These are phyloP conservation scores for Pygoscelis antarcticus DNA, from an alignment of 2,113 vertebrate genomes.

Conservation along the genomic window DNA sequence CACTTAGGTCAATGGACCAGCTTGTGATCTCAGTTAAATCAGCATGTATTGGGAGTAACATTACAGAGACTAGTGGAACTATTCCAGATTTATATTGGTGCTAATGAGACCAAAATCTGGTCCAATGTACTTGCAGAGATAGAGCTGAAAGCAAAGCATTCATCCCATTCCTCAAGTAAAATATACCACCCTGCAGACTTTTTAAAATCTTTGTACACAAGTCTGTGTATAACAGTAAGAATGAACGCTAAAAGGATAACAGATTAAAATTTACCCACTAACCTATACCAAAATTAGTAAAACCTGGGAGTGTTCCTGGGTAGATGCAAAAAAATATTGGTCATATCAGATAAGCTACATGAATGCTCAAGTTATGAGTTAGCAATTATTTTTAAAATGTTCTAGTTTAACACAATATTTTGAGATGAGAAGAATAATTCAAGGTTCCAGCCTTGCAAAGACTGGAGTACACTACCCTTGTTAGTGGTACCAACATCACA, in stretches of 20 bases:
- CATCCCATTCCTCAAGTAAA: background rate
- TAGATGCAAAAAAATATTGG: background rate
- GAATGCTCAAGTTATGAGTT: background rate
- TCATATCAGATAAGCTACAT: background rate
- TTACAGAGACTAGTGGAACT: constrained; percentile 50
- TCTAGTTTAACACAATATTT: background rate
- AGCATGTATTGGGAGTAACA: constrained; percentile 53
- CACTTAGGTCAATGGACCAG: constrained; percentile 68
- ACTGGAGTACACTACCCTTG: background rate
- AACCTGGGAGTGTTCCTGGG: background rate
- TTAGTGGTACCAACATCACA: background rate
- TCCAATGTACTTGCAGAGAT: background rate
- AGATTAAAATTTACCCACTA: background rate
- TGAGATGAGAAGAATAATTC: background rate
- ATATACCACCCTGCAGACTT: background rate
- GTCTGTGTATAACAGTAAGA: background rate
- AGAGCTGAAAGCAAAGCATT: background rate
- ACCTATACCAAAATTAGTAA: background rate
- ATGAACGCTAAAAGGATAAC: background rate
- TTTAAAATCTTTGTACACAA: background rate
- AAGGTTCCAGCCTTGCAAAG: background rate
- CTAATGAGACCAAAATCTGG: constrained; percentile 56
- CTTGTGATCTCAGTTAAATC: constrained; percentile 64
- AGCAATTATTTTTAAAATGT: background rate
- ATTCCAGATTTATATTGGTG: constrained; percentile 54